These are phyloP conservation scores for Agapetus fuscipes DNA, from an alignment of 2,888 invertebrate genomes.

Conservation along the genomic window DNA sequence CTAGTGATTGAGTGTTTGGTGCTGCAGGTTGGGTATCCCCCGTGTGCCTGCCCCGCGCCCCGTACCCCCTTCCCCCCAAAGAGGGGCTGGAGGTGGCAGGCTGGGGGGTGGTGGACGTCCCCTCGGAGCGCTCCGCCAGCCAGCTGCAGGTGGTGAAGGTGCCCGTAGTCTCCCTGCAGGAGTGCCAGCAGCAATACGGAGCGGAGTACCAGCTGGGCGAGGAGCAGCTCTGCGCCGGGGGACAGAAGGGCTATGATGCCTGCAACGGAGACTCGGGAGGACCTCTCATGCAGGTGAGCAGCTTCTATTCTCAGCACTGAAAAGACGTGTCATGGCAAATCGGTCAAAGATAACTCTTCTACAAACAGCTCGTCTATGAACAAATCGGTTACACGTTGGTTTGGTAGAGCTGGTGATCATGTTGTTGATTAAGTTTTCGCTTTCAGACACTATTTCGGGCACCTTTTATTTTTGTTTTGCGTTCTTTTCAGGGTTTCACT, in stretches of 20 bases:
- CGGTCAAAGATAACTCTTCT: no score
- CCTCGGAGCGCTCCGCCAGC: constrained; percentile 34
- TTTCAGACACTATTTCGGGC: no score
- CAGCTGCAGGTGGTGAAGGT: constrained; percentile 41
- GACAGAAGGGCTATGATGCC: constrained; percentile 45
- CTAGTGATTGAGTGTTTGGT: not conserved
- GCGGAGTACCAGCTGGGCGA: constrained; percentile 26
- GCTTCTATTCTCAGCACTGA: not conserved
- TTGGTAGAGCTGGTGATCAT: no score
- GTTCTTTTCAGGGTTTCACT: no score
- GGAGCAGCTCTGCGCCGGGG: constrained; percentile 47
- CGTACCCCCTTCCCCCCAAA: constrained; percentile 29
- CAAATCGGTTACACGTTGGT: no score
- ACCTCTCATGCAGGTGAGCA: constrained; percentile 39
- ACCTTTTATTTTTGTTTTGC: no score
- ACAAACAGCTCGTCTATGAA: no score
- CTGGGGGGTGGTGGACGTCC: constrained; percentile 42
- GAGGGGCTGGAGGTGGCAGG: constrained; percentile 47
- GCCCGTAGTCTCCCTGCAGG: constrained; percentile 23
- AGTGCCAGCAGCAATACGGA: constrained; percentile 16
- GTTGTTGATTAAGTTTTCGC: no score
- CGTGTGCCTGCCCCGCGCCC: constrained; percentile 45
- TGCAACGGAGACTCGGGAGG: constrained; percentile 57
- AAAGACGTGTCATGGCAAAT: no score
- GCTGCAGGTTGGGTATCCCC: constrained; percentile 44